Evolutionary conservation across 2,888 invertebrate genomes (phyloP), one percentile per base, ranked within the genome.

Genomic region (Epinotia nisella): DNA sequence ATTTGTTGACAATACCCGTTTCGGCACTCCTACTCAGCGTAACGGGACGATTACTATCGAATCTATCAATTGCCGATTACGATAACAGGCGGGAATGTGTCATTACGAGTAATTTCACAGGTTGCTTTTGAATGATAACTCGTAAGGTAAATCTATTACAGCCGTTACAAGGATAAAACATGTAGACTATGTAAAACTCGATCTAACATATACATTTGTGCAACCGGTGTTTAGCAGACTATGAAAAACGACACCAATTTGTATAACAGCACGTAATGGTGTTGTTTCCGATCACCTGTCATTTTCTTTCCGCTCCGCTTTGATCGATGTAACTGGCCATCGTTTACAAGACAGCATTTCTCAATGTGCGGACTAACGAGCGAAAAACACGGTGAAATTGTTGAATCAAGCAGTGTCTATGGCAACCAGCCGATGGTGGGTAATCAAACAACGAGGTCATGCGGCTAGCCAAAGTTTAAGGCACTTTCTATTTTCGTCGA

Each of bases 401-500:
- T 68, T 59, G 78, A 81, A 82, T 78, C 80, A 84, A 84, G 80
- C 78, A 71, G 73, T 80, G 78, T 67, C 82, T 81, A 82, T 81
- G 82, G 81, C 74, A 81, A 83, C 83, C 78, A 79, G 77, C 79
- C 75, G 76, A 74, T 75, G 82, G 77, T 81, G 78, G 70, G 78
- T 78, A 81, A 80, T 83, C 81, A 77, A 78, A 78, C 77, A 86
- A 82, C 77, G 80, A 81, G 86, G 86, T 83, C 85, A 84, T 68
- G 77, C 77, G 77, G 75, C 78, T 74, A 64, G 71, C 74, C 69
- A 75, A 72, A 70, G 64, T 77, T 78, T 75, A 75, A 76, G 72
- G 68, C 75, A 77, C 76, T 80, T 79, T 80, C 76, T 78, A 78
- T 77, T 78, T 77, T 76, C 75, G 68, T 56, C 68, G 67, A 62